Evolutionary conservation across 2,888 invertebrate species (phyloP).

Genomic region (Monoplex corrugatus): DNA sequence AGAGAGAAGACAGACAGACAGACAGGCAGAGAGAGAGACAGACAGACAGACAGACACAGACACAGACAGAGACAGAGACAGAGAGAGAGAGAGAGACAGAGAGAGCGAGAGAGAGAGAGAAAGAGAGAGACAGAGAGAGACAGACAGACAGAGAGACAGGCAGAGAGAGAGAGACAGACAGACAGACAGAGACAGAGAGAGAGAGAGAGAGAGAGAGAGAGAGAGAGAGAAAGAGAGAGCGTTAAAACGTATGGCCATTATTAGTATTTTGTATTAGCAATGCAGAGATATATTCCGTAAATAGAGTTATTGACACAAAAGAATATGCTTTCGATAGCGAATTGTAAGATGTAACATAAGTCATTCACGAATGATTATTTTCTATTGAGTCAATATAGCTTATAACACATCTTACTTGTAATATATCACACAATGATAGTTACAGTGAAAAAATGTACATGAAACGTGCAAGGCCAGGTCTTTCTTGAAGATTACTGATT

Average conservation of each 20-base stretch:
- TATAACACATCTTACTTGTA: too few species aligned
- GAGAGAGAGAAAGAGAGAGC: neutral
- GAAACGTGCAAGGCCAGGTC: too few species aligned
- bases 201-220: neutral
- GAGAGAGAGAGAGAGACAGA: neutral
- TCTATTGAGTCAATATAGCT: too few species aligned
- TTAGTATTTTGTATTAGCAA: neutral
- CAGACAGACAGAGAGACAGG: neutral
- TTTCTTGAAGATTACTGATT: too few species aligned
- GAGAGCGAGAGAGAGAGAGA: neutral
- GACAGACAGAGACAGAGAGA: conserved; percentile 2
- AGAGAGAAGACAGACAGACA: conserved; percentile 35
- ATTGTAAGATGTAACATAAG: too few species aligned
- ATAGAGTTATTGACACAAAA: too few species aligned
- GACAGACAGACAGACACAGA: neutral
- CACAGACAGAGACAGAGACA: neutral
- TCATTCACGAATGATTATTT: too few species aligned
- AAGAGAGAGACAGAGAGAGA: neutral
- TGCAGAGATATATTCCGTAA: too few species aligned
- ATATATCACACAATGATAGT: too few species aligned
- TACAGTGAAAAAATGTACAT: too few species aligned
- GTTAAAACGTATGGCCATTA: neutral
- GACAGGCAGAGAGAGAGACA: conserved; percentile 18
- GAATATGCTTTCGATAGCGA: too few species aligned
- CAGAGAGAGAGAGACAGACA: neutral